A percentile compares a stretch with the other conserved stretches of the same genome.
Evolutionary conservation across 2,797 vertebrate genomes (phyloP).

Genomic region (Anolis apletophallus): DNA sequence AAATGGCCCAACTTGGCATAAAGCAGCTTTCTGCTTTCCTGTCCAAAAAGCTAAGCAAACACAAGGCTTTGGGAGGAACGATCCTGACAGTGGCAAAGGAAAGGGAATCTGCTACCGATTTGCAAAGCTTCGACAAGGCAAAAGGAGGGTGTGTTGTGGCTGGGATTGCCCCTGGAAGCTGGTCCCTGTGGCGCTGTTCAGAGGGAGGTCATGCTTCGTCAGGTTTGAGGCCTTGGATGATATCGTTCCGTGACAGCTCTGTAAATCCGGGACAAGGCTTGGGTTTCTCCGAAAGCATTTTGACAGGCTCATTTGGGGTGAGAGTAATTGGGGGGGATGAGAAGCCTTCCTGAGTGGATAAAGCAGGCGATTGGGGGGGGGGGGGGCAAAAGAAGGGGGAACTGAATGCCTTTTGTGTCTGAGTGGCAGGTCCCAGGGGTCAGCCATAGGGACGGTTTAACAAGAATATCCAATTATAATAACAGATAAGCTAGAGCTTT

Average conservation of each 20-base stretch:
- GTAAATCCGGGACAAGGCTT: slow-evolving; percentile 33
- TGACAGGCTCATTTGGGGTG: slow-evolving; percentile 2
- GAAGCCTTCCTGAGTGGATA: neutral
- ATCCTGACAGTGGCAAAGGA: neutral
- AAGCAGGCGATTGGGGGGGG: slow-evolving; percentile 10
- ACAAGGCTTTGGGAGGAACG: neutral
- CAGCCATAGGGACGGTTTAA: slow-evolving; percentile 18
- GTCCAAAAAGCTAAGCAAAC: neutral
- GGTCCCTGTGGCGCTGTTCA: neutral
- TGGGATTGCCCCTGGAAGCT: neutral
- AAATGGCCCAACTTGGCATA: neutral
- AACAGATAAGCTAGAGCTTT: slow-evolving; percentile 26
- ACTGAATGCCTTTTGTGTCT: slow-evolving; percentile 22
- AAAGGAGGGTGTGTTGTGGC: slow-evolving; percentile 28
- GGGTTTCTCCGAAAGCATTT: slow-evolving; percentile 40
- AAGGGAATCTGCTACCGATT: neutral
- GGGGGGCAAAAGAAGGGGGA: neutral
- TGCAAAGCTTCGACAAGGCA: slow-evolving; percentile 24
- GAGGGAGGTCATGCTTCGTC: slow-evolving; percentile 23
- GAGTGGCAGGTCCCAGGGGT: slow-evolving; percentile 11
- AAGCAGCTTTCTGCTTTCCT: neutral
- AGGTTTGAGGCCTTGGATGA: slow-evolving; percentile 16
- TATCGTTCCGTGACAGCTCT: slow-evolving; percentile 24
- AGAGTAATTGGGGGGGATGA: slow-evolving; percentile 35
- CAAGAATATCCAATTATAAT: slow-evolving; percentile 25